A percentile compares a stretch with the other conserved stretches of the same genome.
Conservation (phyloP, 2,113 vertebrate genomes). For the Crotalus helleri region DNA sequence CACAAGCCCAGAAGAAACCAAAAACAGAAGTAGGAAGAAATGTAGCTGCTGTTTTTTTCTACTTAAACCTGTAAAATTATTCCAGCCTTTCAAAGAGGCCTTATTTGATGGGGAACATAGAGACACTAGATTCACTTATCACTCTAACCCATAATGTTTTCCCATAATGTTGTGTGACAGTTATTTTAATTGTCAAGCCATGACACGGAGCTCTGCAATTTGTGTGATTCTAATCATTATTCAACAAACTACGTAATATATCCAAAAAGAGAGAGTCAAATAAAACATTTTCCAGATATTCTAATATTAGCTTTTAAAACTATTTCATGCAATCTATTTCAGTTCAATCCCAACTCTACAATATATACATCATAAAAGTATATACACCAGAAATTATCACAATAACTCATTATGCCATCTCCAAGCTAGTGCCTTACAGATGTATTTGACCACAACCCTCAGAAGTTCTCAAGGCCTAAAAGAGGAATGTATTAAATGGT, state of each 20-base stretch:
- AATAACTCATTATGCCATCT: not conserved
- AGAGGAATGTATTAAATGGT: not conserved
- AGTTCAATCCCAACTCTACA: not conserved
- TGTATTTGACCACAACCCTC: not conserved
- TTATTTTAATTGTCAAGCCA: not conserved
- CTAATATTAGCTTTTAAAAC: not conserved
- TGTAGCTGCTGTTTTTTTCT: not conserved
- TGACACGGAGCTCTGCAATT: not conserved
- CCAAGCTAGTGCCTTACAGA: not conserved
- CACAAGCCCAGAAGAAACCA: not conserved
- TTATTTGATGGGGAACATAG: not conserved
- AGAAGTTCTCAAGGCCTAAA: not conserved
- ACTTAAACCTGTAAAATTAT: not conserved
- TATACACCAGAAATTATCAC: not conserved
- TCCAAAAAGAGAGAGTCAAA: not conserved
- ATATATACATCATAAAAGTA: not conserved
- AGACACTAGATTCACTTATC: not conserved
- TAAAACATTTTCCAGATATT: not conserved
- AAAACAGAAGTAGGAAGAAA: not conserved
- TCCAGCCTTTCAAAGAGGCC: not conserved
- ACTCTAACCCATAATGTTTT: not conserved
- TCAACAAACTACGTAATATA: not conserved
- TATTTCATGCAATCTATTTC: not conserved
- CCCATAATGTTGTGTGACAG: not conserved
- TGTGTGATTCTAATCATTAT: not conserved